Evolutionary conservation across 2,888 invertebrate species (phyloP).

Genomic region (Mimachlamys varia): DNA sequence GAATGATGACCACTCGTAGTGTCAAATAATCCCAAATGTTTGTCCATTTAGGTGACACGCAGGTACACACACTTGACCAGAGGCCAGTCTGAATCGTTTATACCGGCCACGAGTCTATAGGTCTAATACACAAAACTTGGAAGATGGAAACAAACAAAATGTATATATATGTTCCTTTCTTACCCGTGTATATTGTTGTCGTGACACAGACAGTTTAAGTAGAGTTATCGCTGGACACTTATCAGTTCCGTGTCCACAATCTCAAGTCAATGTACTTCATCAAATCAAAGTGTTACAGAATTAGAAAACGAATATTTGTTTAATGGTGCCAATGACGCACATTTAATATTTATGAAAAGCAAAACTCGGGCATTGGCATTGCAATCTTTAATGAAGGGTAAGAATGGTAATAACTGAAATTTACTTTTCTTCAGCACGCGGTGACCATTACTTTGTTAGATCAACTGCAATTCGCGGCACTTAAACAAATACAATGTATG

Average conservation of each 20-base stretch:
- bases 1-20: background rate
- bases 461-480: too few species aligned
- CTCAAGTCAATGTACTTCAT: background rate
- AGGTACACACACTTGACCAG: slow-evolving; percentile 5
- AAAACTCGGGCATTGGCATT: too few species aligned
- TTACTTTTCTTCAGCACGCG: too few species aligned
- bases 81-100: background rate
- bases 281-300: background rate
- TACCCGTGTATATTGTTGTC: background rate
- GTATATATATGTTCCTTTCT: background rate
- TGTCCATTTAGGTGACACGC: slow-evolving; percentile 31
- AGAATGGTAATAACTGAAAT: too few species aligned
- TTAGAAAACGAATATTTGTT: background rate
- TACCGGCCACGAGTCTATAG: background rate
- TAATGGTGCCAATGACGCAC: too few species aligned
- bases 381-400: too few species aligned
- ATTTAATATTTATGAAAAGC: too few species aligned
- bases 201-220: background rate
- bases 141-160: background rate
- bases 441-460: too few species aligned
- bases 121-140: background rate
- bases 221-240: background rate
- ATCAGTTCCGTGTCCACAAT: too few species aligned
- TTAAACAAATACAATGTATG: too few species aligned
- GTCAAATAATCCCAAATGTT: slow-evolving; percentile 20